Base-by-base conservation (phyloP, 64 coral and sea anemone species). In the Cladopsammia gracilis region DNA sequence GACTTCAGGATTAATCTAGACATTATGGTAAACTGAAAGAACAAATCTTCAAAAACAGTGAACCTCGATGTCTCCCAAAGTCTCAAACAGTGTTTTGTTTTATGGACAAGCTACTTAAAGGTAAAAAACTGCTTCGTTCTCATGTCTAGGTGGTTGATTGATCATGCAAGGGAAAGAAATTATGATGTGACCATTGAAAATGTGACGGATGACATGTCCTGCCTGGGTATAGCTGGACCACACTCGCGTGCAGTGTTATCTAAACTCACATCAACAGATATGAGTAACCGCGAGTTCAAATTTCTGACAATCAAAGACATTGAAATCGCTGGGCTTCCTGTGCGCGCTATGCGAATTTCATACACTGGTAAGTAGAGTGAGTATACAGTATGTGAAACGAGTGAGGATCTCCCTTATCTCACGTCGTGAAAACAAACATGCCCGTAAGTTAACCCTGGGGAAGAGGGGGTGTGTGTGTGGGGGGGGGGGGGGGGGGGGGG, bases 241-340 rank as follows among this genome's bases (percentile, higher is more conserved):
- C 22, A 47, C 44, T 82, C 98, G 20, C 88, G 98, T 26, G 83
- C 87, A n/a, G 98, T 99, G 4, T 62, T 99, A 23, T 79, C 90
- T 5, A 96, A 96, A 66, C 91, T 99, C 10, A 99, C 98, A 1
- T 73, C 91, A 10, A 68, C 79, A 6, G 94, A 99, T 11, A 82
- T 96, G 83, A 99, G 88, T 24, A 82, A 96, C 54, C 48, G 65
- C 12, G 66, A 79, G 20, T 99, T 99, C 52, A 99, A 99, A 75
- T 99, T 99, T 48, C 47, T 99, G 8, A 89, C 78, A 10, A 43
- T 90, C 47, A 93, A 94, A 73, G 94, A 99, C 20, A 94, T 99
- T 34, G 98, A 99, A 47, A 73, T 99, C 6, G 98, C 90, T 72
- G 98, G 98, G 67, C 45, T 99, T 10, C 84, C 75, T n/a, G 94